Base-by-base conservation (phyloP, 2,113 vertebrate species). In the Noturus placidus region DNA sequence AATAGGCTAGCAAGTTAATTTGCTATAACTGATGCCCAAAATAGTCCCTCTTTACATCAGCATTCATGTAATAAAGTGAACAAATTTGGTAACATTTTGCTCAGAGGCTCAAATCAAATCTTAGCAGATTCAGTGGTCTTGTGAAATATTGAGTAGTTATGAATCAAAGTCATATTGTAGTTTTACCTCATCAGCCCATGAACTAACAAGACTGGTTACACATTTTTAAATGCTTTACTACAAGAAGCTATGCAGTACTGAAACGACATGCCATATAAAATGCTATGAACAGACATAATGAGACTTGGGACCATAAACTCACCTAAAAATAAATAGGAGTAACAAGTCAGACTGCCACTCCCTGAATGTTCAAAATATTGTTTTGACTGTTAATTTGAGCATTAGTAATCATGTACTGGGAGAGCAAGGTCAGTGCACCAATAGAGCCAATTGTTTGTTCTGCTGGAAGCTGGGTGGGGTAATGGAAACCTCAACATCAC, bases 311-410 rank as follows among this genome's bases (percentile, higher is more conserved):
- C 20, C 22, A 19, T 30, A 17, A 30, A 86, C 84, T 79, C n/a
- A n/a, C n/a, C n/a, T n/a, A n/a, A n/a, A n/a, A n/a, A n/a, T n/a
- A n/a, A n/a, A n/a, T n/a, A n/a, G n/a, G n/a, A n/a, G n/a, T n/a
- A n/a, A n/a, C n/a, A 80, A 86, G n/a, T n/a, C 17, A 54, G n/a
- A 19, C 79, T 72, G 65, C 54, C 56, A 83, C 50, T 82, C 33
- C 65, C 79, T 80, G 69, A 10, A 17, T 15, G 52, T 81, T 67
- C 13, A 86, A 15, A n/a, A 67, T 1, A 84, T n/a, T 67, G 22
- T 65, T 83, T 35, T 61, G n/a, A 52, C 11, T 59, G 59, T 72
- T 33, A 33, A 59, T 17, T 5, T 82, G 65, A 83, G 38, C 8
- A 52, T 50, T 63, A 63, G 35, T 50, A 61, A 59, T 13, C 9